Evolutionary conservation across 2,113 vertebrate species (phyloP), one percentile per base, ranked within the genome.

Genomic region (Ploceus nigricollis): DNA sequence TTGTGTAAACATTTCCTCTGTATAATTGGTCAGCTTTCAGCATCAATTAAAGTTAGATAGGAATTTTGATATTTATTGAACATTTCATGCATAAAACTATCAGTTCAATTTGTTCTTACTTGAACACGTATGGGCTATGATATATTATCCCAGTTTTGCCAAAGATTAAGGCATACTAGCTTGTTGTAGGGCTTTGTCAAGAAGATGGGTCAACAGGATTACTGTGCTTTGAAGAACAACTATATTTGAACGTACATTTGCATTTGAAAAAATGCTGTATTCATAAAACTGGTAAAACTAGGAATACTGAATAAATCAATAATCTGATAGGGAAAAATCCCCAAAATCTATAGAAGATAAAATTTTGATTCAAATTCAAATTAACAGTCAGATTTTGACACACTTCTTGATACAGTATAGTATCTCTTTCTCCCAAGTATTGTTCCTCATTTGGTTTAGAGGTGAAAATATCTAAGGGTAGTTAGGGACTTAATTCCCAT

Each of bases 111-210:
- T 64, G 24, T 56, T 91, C 53, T 63, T 75, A 64, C 39, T 89
- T 33, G 47, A 40, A 58, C 30, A 64, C 1, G 0, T 75, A 5
- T 33, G 39, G 31, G 24, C 79, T 70, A 8, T 51, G 13, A 20
- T 72, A 12, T 42, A 30, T 82, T 82, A 61, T 54, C 28, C 8
- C 30, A n/a, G 7, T 92, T 76, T 45, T 90, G 31, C 48, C n/a
- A 73, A 73, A 73, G 50, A 45, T 69, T 70, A 83, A 86, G 60
- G n/a, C 84, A 66, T 65, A 77, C n/a, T 45, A 79, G 33, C 33
- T 90, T 66, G 15, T 84, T 73, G 25, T 24, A 51, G 28, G 31
- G 42, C 5, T 64, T 91, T 65, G 30, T 48, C 54, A 65, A 51
- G 48, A 79, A 19, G 28, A 30, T 45, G 45, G 14, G 48, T 78